Base-by-base conservation (phyloP, 2,113 vertebrate genomes). In the Hyperoodon ampullatus region DNA sequence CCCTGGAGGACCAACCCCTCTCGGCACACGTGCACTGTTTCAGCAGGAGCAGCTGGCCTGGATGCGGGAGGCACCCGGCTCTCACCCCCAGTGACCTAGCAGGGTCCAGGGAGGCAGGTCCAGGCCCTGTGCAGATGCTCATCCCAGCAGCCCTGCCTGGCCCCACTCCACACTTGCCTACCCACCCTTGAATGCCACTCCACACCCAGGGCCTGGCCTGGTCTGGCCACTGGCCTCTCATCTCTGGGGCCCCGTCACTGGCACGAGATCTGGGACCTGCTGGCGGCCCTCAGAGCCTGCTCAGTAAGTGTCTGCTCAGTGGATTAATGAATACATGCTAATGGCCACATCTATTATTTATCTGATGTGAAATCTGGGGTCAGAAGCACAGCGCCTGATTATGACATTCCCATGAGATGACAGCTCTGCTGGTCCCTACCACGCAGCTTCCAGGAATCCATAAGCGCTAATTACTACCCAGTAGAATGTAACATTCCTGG, bases 361-460 rank as follows among this genome's bases (percentile, higher is more conserved):
- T 89, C 63, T 19, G 53, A 77, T 87, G 61, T 33, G 53, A 65
- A 86, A 90, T 63, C 71, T 10, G 74, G 83, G 94, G 44, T 94
- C 71, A 55, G 70, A 83, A 88, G 84, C 88, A 63, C 47, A 93
- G 80, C 84, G 63, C 60, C 72, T 87, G 84, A 26, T 74, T 83
- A 50, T 63, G 92, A 70, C 87, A 65, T 78, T 68, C 77, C 74
- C 23, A 5, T 28, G 68, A 95, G 80, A 94, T 23, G 82, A 88
- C 87, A 75, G 92, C 26, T 65, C 85, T 0, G 1, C 93, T 11
- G 75, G 30, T 60, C 86, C 74, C 68, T 42, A 44, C 0, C 4
- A 3, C 8, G n/a, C 19, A 47, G 91, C 50, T 94, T 96, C 88
- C 74, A 70, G 88, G 58, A 94, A 92, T 33, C 90, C 84, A 61